Evolutionary conservation across 2,113 vertebrate species (phyloP).

Genomic region (Phoenicopterus ruber): DNA sequence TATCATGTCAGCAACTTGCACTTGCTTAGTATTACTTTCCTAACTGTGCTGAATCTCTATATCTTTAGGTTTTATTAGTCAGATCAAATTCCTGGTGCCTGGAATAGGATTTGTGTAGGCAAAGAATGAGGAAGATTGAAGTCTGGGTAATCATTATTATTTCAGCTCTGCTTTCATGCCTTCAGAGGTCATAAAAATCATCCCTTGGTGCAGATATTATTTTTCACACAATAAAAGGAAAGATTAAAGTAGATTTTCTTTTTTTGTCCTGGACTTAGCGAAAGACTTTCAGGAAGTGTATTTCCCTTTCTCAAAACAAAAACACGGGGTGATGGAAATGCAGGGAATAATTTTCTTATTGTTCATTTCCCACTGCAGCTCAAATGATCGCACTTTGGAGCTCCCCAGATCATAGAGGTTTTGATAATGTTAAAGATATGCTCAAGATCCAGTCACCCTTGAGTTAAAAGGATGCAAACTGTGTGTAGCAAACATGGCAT

Average conservation of each 20-base stretch:
- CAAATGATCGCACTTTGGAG: not conserved
- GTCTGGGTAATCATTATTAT: slow-evolving; percentile 22
- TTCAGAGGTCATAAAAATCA: slow-evolving; percentile 37
- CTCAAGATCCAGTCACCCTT: slow-evolving; percentile 38
- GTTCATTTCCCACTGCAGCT: slow-evolving; percentile 32
- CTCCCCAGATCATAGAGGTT: not conserved
- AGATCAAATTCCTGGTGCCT: not conserved
- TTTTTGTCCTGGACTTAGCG: not conserved
- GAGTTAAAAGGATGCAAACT: slow-evolving; percentile 56
- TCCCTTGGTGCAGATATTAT: not conserved
- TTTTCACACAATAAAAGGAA: slow-evolving; percentile 26
- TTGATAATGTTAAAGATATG: slow-evolving; percentile 43
- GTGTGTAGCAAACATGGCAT: slow-evolving; percentile 32
- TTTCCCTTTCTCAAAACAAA: slow-evolving; percentile 50
- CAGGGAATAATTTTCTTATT: slow-evolving; percentile 40
- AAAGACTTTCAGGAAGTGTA: slow-evolving; percentile 44
- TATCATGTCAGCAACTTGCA: not conserved
- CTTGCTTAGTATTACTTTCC: not conserved
- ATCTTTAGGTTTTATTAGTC: not conserved
- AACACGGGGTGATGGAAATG: not conserved
- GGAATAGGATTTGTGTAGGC: not conserved
- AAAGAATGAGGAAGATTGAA: not conserved
- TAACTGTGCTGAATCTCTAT: not conserved
- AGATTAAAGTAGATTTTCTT: not conserved
- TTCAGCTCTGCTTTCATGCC: slow-evolving; percentile 14